Conservation (phyloP, 2,113 vertebrate species). For the Chaetura pelagica region DNA sequence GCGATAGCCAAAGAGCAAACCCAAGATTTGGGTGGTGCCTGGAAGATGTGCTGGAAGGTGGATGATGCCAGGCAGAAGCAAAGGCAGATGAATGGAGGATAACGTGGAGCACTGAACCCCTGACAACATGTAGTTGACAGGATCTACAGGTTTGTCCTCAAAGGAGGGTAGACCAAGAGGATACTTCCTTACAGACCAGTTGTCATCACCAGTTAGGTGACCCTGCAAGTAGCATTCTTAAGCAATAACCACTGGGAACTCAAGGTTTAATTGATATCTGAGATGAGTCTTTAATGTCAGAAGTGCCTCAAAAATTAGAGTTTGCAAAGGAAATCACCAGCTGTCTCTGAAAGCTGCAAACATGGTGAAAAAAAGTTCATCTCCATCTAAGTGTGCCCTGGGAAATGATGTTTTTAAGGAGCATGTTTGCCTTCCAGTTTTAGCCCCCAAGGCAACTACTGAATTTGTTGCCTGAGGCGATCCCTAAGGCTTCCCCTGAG, state of each 20-base stretch:
- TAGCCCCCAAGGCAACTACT: not conserved
- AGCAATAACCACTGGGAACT: not conserved
- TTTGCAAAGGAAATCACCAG: not conserved
- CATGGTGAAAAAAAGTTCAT: not conserved
- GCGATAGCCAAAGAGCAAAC: not conserved
- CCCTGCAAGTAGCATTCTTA: rapidly evolving
- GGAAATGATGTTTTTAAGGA: not conserved
- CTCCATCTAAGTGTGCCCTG: not conserved
- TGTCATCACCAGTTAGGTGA: not conserved
- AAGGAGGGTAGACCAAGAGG: not conserved
- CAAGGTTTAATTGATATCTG: rapidly evolving
- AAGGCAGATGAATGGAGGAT: rapidly evolving
- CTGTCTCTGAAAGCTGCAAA: not conserved
- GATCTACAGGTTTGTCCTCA: not conserved
- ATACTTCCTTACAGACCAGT: not conserved
- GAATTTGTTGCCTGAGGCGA: not conserved
- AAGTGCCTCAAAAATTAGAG: not conserved
- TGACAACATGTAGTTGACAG: not conserved
- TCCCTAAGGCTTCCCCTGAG: not conserved
- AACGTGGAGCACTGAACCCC: rapidly evolving
- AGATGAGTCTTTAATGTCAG: not conserved
- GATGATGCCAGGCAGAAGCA: not conserved
- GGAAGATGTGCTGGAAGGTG: not conserved
- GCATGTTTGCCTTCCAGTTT: not conserved
- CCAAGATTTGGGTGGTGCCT: not conserved